Evolutionary conservation across 2,888 invertebrate genomes (phyloP).

Genomic region (Steinernema hermaphroditum): DNA sequence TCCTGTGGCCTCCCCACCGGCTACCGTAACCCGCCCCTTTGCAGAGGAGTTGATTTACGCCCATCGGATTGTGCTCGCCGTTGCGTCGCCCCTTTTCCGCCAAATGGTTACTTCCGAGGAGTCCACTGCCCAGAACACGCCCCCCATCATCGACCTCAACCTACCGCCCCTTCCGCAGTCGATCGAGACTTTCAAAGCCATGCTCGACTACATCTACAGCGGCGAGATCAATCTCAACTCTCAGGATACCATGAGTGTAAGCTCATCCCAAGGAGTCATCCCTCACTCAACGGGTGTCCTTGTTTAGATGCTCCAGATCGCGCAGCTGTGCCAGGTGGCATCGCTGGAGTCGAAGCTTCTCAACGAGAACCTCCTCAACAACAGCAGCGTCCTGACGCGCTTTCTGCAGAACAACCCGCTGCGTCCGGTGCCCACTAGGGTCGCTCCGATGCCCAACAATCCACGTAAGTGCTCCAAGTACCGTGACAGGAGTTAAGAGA

Average conservation of each 20-base stretch:
- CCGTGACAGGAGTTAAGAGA: constrained; percentile 5
- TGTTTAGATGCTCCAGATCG: constrained; percentile 37
- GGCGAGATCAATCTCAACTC: constrained; percentile 43
- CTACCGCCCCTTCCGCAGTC: constrained; percentile 41
- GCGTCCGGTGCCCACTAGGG: constrained; percentile 2
- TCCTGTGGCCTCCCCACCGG: background rate
- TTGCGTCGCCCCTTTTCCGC: constrained; percentile 47
- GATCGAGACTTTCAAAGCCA: constrained; percentile 43
- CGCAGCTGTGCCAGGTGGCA: constrained; percentile 37
- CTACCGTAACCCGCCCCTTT: constrained; percentile 30
- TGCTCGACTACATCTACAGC: constrained; percentile 44
- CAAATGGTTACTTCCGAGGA: constrained; percentile 28
- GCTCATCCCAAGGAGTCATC: background rate
- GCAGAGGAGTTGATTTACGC: constrained; percentile 50
- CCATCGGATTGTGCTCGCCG: constrained; percentile 50
- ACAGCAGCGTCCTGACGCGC: constrained; percentile 33
- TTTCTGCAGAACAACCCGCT: constrained; percentile 17
- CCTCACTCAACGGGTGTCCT: constrained; percentile 7
- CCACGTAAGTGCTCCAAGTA: constrained; percentile 22
- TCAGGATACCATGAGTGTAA: constrained; percentile 42
- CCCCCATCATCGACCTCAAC: constrained; percentile 39
- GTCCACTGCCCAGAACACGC: constrained; percentile 27
- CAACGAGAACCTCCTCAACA: constrained; percentile 10
- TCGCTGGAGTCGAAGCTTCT: constrained; percentile 31
- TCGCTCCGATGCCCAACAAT: background rate